These are phyloP conservation scores for Meteorus sp. DNA, from an alignment of 1,140 invertebrate genomes.

Conservation along the genomic window DNA sequence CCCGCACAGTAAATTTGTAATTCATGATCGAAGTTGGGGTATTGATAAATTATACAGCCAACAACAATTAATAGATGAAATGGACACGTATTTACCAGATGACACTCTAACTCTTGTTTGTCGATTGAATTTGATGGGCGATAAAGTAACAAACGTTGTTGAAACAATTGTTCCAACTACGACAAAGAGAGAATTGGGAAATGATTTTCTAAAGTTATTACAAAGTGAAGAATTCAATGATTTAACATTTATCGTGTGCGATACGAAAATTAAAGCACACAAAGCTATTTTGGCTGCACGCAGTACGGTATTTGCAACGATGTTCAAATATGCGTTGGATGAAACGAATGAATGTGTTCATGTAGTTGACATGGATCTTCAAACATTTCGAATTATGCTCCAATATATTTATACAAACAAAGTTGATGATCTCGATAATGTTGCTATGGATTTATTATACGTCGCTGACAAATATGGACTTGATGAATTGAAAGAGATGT, in stretches of 20 bases:
- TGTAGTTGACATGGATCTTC: conserved; percentile 95
- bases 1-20: too few species aligned
- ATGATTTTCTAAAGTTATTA: conserved; percentile 11
- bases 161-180: too few species aligned
- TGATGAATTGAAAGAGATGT: conserved; percentile 98
- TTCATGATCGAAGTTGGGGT: too few species aligned
- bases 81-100: too few species aligned
- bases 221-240: not conserved
- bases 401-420: conserved; percentile 98
- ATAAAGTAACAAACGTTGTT: too few species aligned
- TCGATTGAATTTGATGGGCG: conserved; percentile 6
- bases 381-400: conserved; percentile 95
- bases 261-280: conserved; percentile 10
- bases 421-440: conserved; percentile 92
- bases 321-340: conserved; percentile 99
- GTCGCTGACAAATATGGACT: conserved; percentile 98
- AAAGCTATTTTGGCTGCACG: conserved; percentile 69
- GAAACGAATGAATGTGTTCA: conserved; percentile 94
- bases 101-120: conserved; percentile 23
- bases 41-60: too few species aligned
- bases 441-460: conserved; percentile 95
- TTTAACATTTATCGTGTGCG: not conserved
- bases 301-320: conserved; percentile 95
- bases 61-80: too few species aligned
- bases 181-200: not conserved